Conservation (phyloP, 2,797 vertebrate species). For the Xyrichtys novacula region DNA sequence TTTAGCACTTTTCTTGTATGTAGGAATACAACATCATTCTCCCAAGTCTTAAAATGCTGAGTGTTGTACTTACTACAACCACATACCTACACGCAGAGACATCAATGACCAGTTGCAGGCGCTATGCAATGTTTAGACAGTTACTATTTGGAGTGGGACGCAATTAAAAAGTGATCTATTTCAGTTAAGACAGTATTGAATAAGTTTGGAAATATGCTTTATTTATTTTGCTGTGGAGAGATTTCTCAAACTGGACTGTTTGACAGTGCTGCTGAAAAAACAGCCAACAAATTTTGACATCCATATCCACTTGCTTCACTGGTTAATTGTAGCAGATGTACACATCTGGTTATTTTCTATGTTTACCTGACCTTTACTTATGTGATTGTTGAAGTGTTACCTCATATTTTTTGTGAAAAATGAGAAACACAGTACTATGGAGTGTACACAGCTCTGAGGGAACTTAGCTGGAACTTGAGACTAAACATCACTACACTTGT, state of each 20-base stretch:
- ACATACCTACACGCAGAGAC: background rate
- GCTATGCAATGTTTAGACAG: too few species aligned
- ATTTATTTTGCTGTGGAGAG: background rate
- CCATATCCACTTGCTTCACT: background rate
- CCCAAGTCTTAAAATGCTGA: background rate
- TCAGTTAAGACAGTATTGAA: background rate
- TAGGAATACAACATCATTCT: too few species aligned
- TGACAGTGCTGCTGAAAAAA: slow-evolving; percentile 10
- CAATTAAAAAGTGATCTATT: too few species aligned
- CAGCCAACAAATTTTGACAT: background rate
- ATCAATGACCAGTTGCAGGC: too few species aligned
- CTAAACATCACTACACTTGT: slow-evolving; percentile 7
- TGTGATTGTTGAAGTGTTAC: slow-evolving; percentile 5
- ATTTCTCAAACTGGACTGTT: background rate
- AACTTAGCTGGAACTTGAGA: slow-evolving; percentile 1
- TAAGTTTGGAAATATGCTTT: background rate
- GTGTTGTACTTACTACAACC: background rate
- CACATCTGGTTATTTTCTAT: background rate
- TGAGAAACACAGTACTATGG: background rate
- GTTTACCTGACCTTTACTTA: slow-evolving; percentile 16
- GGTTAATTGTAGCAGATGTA: background rate
- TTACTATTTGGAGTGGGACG: too few species aligned
- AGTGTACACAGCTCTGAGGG: background rate
- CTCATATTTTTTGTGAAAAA: background rate
- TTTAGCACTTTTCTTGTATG: too few species aligned